Conservation (phyloP, 2,797 vertebrate species). For the Esox masquinongy region DNA sequence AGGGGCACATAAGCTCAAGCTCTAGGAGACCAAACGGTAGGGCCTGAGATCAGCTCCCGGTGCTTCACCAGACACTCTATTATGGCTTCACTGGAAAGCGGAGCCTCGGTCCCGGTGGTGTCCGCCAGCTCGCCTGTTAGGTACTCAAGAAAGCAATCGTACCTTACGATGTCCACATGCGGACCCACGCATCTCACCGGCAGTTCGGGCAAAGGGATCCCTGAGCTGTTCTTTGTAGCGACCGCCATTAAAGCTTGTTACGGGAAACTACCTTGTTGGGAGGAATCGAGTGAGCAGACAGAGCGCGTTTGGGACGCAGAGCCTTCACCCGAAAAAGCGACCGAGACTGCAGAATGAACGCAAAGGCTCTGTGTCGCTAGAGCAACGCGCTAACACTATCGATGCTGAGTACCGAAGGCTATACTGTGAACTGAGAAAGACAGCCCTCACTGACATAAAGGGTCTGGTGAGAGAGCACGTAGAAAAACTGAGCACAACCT, state of each 20-base stretch:
- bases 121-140: neutral
- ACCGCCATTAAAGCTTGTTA: constrained; percentile 25
- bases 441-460: neutral
- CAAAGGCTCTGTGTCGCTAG: neutral
- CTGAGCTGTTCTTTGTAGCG: constrained; percentile 15
- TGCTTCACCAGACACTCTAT: too few species aligned
- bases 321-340: neutral
- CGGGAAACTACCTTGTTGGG: neutral
- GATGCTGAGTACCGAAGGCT: neutral
- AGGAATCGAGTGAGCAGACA: neutral
- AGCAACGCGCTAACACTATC: neutral
- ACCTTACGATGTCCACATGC: constrained; percentile 1
- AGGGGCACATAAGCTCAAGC: too few species aligned
- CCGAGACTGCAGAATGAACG: neutral
- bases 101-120: accelerated
- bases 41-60: too few species aligned
- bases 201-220: neutral
- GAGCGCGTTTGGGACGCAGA: accelerated
- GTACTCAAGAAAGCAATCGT: constrained; percentile 16
- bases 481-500: neutral
- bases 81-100: too few species aligned
- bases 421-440: neutral
- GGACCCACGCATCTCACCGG: neutral
- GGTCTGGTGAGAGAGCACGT: neutral
- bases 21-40: too few species aligned